Evolutionary conservation across 2,113 vertebrate species (phyloP), one percentile per base, ranked within the genome.

Genomic region (Cairina moschata): DNA sequence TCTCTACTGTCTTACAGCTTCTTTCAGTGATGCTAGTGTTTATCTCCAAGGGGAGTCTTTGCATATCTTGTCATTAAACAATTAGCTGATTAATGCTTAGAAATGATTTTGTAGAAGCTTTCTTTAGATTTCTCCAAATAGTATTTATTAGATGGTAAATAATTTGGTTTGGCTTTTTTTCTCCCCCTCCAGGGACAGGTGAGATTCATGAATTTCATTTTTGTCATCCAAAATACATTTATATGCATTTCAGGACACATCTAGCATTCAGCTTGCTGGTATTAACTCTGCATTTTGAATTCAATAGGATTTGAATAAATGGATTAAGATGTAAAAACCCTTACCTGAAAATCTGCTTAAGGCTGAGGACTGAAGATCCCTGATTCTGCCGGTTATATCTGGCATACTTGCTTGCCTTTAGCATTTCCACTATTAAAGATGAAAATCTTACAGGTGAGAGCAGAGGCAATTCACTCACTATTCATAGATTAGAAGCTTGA

Each of bases 291-390:
- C 25, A 13, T 38, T 92, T 83, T 79, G 9, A 44, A 60, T 87
- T 91, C 42, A 31, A 48, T 48, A 58, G 42, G 66, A 89, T 84
- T 75, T 76, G 20, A 93, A 66, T 78, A 84, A 84, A 75, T 72
- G 81, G 74, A 78, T 89, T 92, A 89, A 76, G 38, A n/a, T 78
- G n/a, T 63, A 52, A 86, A 94, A 91, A 65, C 36, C 73, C 55
- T 74, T 78, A 46, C 87, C n/a, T 94, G 80, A 87, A 91, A 95
- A 74, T 22, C 40, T 36, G 31, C 55, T 92, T 86, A 81, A 71
- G 76, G 44, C 50, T 68, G 79, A 72, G 74, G 56, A 82, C 36
- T 42, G 12, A 90, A 87, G 56, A 75, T 82, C 42, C 13, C 16
- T 11, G 31, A 20, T 84, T 81, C 38, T 78, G 26, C 46, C 78